Base-by-base conservation (phyloP, 2,888 invertebrate genomes). In the Orthosia gothica region DNA sequence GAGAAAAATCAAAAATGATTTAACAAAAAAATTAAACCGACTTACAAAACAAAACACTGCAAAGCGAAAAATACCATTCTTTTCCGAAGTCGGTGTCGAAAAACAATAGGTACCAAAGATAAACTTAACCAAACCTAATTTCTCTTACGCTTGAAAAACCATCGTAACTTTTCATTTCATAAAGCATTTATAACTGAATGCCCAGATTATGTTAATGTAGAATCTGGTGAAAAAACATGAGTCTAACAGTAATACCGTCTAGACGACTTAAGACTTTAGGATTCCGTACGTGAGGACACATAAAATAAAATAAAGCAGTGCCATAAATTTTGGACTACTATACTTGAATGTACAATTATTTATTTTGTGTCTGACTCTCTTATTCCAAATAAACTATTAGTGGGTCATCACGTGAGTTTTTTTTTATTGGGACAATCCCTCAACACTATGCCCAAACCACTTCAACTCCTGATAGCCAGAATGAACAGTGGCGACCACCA, bases 281-380 rank as follows among this genome's bases (percentile, higher is more conserved):
- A 12, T 72, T n/a, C 32, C 3, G 54, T 40, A 61, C 49, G 73
- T 73, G 73, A 20, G 47, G 23, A n/a, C 15, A n/a, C 70, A 58
- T 12, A 40, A 3, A 5, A 23, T 73, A 49, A 62, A 61, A 54
- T 61, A 71, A 59, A 59, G 13, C 58, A 45, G 45, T 52, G 40
- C n/a, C 5, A 58, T 26, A 59, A 45, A 15, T 73, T 57, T 69
- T 58, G 58, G 13, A 4, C 9, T 45, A 50, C 16, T n/a, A 26
- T 13, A 15, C 23, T 50, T n/a, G 16, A 40, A 57, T 50, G 49
- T 40, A 49, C 12, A 9, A 2, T 45, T 40, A 47, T 20, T 26
- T 50, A 40, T n/a, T 45, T 20, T 20, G 20, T 13, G 47, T 13
- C 68, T 26, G 3, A 52, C n/a, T 32, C 7, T 32, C 40, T 40